These are phyloP conservation scores for Pogonognathellus flavescens DNA, from an alignment of 1,140 invertebrate species.

Conservation along the genomic window DNA sequence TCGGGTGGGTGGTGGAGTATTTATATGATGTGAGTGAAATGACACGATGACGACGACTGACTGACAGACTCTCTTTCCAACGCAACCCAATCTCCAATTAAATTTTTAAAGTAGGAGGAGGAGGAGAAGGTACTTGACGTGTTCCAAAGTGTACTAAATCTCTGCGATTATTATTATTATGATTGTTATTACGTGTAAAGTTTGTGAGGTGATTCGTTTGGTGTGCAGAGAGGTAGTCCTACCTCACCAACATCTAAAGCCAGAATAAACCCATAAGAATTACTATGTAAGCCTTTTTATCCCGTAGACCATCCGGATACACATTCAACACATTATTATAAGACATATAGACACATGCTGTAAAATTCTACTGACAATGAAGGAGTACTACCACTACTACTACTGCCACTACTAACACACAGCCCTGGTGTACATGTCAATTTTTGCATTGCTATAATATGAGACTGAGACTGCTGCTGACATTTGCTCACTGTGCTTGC, in stretches of 20 bases:
- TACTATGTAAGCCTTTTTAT: slow-evolving; percentile 45
- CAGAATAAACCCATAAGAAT: slow-evolving; percentile 40
- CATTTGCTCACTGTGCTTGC: no score
- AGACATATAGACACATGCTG: slow-evolving; percentile 2
- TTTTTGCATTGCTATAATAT: no score
- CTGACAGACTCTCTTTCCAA: slow-evolving; percentile 1
- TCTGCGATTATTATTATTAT: background rate
- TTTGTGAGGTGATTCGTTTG: background rate
- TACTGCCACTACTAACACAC: no score
- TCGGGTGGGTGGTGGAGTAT: slow-evolving; percentile 31
- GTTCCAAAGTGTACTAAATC: no score
- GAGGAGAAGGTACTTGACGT: no score
- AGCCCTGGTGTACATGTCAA: no score
- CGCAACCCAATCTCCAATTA: background rate
- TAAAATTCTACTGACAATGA: background rate
- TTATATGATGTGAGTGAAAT: slow-evolving; percentile 22
- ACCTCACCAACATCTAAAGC: slow-evolving; percentile 35
- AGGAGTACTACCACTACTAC: no score
- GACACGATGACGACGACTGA: slow-evolving; percentile 20
- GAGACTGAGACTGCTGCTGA: no score
- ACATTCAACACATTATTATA: background rate
- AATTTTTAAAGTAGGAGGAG: no score
- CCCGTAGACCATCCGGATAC: slow-evolving; percentile 17
- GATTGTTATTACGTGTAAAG: background rate
- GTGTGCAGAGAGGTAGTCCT: background rate